phyloP scores from a whole-genome alignment of 2,113 vertebrate genomes.

The Lichenostomus cassidix region DNA sequence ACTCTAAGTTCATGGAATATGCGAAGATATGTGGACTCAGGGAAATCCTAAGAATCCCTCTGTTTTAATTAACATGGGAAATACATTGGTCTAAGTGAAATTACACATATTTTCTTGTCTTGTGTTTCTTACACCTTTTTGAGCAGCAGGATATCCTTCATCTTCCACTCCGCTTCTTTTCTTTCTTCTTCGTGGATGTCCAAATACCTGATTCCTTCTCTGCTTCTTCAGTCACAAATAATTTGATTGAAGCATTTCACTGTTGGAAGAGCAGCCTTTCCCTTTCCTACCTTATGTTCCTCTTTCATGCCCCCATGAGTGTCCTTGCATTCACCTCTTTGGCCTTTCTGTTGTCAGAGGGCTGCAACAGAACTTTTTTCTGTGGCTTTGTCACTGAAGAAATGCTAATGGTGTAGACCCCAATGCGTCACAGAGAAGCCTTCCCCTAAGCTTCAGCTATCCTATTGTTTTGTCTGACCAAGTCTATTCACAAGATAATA shows the following conservation, averaged over 20 bases:
- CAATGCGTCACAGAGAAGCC: background rate
- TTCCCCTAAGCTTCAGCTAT: constrained; percentile 29
- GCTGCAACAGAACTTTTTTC: background rate
- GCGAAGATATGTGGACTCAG: background rate
- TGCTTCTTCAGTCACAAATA: background rate
- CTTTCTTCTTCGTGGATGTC: background rate
- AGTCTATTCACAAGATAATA: constrained; percentile 60
- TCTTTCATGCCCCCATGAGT: background rate
- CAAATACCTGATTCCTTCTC: background rate
- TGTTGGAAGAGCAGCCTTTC: background rate
- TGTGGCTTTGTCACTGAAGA: background rate
- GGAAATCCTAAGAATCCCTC: background rate
- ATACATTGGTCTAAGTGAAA: fast-evolving
- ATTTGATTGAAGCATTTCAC: background rate
- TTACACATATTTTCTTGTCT: background rate
- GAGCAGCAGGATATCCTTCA: background rate
- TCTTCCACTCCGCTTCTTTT: background rate
- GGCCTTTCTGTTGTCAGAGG: background rate
- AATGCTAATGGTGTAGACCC: background rate
- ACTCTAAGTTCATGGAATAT: background rate
- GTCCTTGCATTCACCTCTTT: background rate
- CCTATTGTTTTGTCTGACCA: constrained; percentile 57
- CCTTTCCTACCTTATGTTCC: background rate
- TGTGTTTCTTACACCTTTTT: background rate
- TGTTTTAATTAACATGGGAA: background rate